Percentiles rank a stretch among this genome's conserved stretches.
Evolutionary conservation across 2,113 vertebrate species (phyloP).

Genomic region (Bufo bufo): DNA sequence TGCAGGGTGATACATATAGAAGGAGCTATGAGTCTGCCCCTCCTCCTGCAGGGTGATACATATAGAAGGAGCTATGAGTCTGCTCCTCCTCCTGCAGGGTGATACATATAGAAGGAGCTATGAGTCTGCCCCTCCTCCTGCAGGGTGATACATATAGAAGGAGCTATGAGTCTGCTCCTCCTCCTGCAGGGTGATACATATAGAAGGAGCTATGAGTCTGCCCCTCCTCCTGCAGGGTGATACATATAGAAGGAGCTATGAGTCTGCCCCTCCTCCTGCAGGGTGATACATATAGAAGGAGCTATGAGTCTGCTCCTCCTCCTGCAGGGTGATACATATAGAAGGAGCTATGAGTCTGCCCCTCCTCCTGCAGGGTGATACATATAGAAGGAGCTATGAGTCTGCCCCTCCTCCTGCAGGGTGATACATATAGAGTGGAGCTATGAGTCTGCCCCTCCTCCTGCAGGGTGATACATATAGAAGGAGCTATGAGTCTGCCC

Average conservation of each 20-base stretch:
- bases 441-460: background rate
- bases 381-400: background rate
- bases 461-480: background rate
- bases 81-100: background rate
- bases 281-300: background rate
- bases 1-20: background rate
- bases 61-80: background rate
- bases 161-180: background rate
- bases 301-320: slow-evolving; percentile 10
- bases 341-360: background rate
- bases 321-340: slow-evolving; percentile 3
- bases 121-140: slow-evolving; percentile 9
- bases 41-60: background rate
- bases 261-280: background rate
- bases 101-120: background rate
- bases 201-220: background rate
- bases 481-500: slow-evolving; percentile 9
- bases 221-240: background rate
- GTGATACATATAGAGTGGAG: background rate
- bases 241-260: background rate
- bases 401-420: background rate
- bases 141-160: background rate
- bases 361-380: background rate
- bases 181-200: background rate
- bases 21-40: background rate